phyloP scores from a whole-genome alignment of 2,797 vertebrate genomes.

The Coranthus polyacanthus region DNA sequence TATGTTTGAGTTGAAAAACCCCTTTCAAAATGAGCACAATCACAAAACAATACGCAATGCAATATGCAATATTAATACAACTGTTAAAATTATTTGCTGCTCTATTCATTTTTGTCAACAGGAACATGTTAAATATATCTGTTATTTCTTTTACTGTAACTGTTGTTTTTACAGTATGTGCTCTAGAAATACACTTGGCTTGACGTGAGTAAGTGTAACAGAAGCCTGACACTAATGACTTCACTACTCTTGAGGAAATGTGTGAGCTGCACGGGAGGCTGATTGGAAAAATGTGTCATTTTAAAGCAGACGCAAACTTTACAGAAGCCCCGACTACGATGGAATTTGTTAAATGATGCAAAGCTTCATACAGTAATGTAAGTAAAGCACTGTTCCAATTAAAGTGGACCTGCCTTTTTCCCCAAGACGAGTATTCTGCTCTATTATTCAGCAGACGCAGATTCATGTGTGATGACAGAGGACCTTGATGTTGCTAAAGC shows the following conservation, averaged over 20 bases:
- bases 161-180: too few species aligned
- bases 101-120: too few species aligned
- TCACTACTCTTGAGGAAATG: slow-evolving; percentile 6
- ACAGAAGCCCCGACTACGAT: background rate
- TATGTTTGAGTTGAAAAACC: too few species aligned
- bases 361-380: background rate
- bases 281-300: background rate
- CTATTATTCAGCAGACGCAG: slow-evolving; percentile 58
- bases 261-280: background rate
- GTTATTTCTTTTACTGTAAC: too few species aligned
- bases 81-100: too few species aligned
- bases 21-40: too few species aligned
- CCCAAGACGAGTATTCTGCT: slow-evolving; percentile 9
- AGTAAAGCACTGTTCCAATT: slow-evolving; percentile 27
- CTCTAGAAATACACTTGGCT: too few species aligned
- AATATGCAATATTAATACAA: too few species aligned
- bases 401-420: slow-evolving; percentile 10
- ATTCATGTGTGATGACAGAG: slow-evolving; percentile 30
- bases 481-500: slow-evolving; percentile 51
- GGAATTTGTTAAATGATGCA: slow-evolving; percentile 23
- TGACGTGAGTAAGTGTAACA: background rate
- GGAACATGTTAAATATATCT: too few species aligned
- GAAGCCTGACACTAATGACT: background rate
- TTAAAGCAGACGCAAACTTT: slow-evolving; percentile 4
- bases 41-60: too few species aligned